Conservation (phyloP, 2,888 invertebrate species). For the Steinernema hermaphroditum region DNA sequence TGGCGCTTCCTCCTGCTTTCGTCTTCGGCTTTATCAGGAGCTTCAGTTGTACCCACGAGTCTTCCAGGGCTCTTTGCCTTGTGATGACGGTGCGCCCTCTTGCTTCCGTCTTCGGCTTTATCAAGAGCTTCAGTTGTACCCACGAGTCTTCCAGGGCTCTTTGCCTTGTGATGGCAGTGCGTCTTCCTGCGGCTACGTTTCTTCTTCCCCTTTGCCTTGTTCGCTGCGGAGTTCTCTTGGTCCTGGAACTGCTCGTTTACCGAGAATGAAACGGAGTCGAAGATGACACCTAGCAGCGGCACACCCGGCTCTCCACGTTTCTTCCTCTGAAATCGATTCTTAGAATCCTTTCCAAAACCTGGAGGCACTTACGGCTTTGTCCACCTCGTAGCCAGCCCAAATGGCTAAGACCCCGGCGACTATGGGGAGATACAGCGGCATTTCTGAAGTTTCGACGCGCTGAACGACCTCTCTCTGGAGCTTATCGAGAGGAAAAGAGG, state of each 20-base stretch:
- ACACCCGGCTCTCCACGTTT: not conserved
- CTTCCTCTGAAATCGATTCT: not conserved
- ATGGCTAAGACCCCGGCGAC: not conserved
- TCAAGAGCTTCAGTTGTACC: not conserved
- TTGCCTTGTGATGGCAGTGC: not conserved
- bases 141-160: not conserved
- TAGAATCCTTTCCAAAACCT: not conserved
- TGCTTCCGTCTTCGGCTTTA: too few relatives aligned
- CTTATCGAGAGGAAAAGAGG: too few relatives aligned
- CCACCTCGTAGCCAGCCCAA: not conserved
- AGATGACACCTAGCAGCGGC: not conserved
- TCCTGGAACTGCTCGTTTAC: not conserved
- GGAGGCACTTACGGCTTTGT: not conserved
- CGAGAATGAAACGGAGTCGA: not conserved
- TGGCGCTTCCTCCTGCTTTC: too few relatives aligned
- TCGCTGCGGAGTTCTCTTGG: not conserved
- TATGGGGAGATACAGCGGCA: not conserved
- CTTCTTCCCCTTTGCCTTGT: too few relatives aligned
- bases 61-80: too few relatives aligned
- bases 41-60: not conserved
- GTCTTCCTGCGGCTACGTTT: not conserved
- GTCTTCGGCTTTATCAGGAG: too few relatives aligned
- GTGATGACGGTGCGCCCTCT: too few relatives aligned
- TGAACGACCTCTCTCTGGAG: too few relatives aligned
- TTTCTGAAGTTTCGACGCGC: not conserved